Evolutionary conservation across 2,888 invertebrate species (phyloP).

Genomic region (Nipponacmea schrenckii): DNA sequence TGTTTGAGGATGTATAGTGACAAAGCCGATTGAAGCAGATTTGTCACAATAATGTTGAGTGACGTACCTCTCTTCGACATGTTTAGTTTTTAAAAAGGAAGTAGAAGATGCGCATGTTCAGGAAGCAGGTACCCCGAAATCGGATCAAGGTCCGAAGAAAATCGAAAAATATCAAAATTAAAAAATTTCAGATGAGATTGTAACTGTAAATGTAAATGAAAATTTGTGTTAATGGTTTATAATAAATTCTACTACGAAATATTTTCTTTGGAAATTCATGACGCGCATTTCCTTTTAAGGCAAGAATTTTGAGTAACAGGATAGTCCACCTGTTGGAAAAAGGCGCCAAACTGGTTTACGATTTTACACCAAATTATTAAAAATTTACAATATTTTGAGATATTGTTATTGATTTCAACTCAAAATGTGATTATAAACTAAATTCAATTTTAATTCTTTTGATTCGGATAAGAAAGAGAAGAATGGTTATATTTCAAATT

Average conservation of each 20-base stretch:
- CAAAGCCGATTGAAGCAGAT: constrained; percentile 12
- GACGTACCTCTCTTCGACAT: constrained; percentile 63
- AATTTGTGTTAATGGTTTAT: too few relatives aligned
- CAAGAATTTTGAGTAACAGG: constrained; percentile 2
- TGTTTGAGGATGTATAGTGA: too few relatives aligned
- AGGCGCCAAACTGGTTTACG: neutral
- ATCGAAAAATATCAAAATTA: neutral
- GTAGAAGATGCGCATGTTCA: constrained; percentile 33
- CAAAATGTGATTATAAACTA: too few relatives aligned
- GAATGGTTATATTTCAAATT: too few relatives aligned
- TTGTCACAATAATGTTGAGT: neutral
- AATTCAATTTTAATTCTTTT: too few relatives aligned
- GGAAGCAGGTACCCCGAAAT: constrained; percentile 12
- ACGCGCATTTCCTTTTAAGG: neutral
- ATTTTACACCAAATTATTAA: too few relatives aligned
- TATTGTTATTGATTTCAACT: too few relatives aligned
- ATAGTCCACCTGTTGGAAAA: neutral
- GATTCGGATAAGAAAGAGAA: too few relatives aligned
- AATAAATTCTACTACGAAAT: too few relatives aligned
- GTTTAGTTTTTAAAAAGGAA: constrained; percentile 52
- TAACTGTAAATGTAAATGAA: too few relatives aligned
- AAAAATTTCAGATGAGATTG: neutral
- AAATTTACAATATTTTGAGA: too few relatives aligned
- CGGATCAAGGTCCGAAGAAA: neutral
- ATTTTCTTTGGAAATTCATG: too few relatives aligned